Base-by-base conservation (phyloP, 1,140 invertebrate genomes). In the Forficula auricularia region DNA sequence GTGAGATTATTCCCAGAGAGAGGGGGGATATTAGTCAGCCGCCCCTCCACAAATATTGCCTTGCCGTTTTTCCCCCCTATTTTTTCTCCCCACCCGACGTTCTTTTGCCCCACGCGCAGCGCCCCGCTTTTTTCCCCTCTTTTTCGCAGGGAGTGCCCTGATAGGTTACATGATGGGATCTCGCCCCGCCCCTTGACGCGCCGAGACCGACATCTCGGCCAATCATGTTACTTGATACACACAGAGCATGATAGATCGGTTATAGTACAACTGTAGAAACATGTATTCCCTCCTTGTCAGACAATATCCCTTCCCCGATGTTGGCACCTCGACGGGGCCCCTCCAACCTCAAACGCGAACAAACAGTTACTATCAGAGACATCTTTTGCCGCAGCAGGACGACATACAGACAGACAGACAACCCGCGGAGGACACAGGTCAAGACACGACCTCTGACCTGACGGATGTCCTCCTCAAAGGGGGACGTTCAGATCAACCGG, bases 81-180 rank as follows among this genome's bases (percentile, higher is more conserved):
- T 38, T 3, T 30, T 43, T 30, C 32, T 38, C 7, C 32, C 32
- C 16, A 4, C 22, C 4, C 4, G 4, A 10, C 4, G 4, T 27
- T 10, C 10, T 27, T 27, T 27, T 4, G 4, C 22, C 1, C 10
- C n/a, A 0, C 41, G 16, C 3, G 40, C 41, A 10, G 4, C 22
- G 1, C 10, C n/a, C 1, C 41, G 16, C 3, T 46, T 46, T 46
- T 46, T 46, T 37, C 42, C 45, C 42, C 45, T 43, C 36, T 47
- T 44, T 43, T 43, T 33, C 33, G 20, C 32, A 44, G 45, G 35
- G 35, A 30, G 39, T 18, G 32, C 32, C 37, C 40, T 44, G 45
- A 47, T 47, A 47, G 45, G 45, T 47, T 47, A 47, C 45, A 47
- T 47, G 45, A 47, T 47, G 18, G 42, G 18, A 45, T 38, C 45